Evolutionary conservation across 2,888 invertebrate genomes (phyloP), one percentile per base, ranked within the genome.

Genomic region (Agrochola lota): DNA sequence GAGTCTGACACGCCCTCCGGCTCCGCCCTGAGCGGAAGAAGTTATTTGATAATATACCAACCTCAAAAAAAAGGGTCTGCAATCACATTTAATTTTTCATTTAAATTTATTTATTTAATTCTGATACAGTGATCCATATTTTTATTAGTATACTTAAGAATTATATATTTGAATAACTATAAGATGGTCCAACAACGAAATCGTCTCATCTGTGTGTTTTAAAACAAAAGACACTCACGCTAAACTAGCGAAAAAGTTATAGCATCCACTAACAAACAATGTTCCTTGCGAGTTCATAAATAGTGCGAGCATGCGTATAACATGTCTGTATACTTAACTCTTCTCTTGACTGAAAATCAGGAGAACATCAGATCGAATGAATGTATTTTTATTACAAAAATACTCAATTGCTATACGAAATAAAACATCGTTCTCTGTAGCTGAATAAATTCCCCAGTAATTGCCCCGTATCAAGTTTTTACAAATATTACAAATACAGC

Each of bases 401-500:
- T 2, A 9, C 1, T 26, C 64, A 35, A 46, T 40, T 43, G 7
- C 57, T 66, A 7, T 4, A 26, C 81, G 30, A 62, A 55, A 59
- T 26, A 1, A 17, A 77, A 23, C 35, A 26, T 35, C 4, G 4
- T 5, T 46, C 23, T 59, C 26, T 49, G 11, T 23, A 43, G 12
- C 26, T 81, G 8, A 55, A 66, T 30, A 52, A 57, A 64, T 52
- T 72, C 15, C 15, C 20, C 74, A 62, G 17, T 79, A 67, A 81
- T 82, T 68, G 76, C n/a, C n/a, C 30, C 40, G 49, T 75, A 59
- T 68, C 68, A 83, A 64, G 35, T 80, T 59, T 59, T 59, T 49
- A 26, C 64, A 83, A 59, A 59, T 59, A 83, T 83, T n/a, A n/a
- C n/a, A n/a, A n/a, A n/a, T 83, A 80, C 35, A 66, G 83, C 55